phyloP scores from a whole-genome alignment of 30 jellyfish, hydroid and myxozoan genomes.

The Pelagia noctiluca region DNA sequence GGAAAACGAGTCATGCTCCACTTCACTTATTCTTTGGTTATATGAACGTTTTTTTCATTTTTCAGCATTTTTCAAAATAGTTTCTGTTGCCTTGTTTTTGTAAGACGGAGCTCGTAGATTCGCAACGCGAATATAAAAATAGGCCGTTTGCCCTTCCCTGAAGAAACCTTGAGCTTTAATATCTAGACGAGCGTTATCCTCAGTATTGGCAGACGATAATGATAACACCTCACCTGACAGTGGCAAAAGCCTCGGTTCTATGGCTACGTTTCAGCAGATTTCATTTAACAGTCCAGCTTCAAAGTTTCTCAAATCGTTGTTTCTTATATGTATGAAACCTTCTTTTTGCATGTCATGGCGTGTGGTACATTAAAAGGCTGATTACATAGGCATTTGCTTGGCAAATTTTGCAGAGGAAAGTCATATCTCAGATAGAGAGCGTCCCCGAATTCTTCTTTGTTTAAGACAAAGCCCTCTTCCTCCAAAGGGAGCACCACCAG shows the following conservation, averaged over 20 bases:
- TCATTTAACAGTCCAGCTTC: neutral
- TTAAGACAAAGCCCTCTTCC: neutral
- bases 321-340: neutral
- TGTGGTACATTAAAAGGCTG: neutral
- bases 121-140: neutral
- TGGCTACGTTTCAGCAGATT: neutral
- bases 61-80: too few species aligned
- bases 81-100: too few species aligned
- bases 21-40: too few species aligned
- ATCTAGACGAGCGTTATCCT: neutral
- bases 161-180: neutral
- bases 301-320: neutral
- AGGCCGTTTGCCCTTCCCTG: neutral
- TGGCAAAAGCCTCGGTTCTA: neutral
- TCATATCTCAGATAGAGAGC: neutral
- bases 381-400: neutral
- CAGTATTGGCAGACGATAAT: neutral
- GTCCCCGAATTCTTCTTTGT: constrained; percentile 1
- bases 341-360: neutral
- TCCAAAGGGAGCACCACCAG: neutral
- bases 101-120: neutral
- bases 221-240: neutral
- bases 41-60: too few species aligned
- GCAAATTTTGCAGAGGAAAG: neutral
- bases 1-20: too few species aligned